Percentiles rank a stretch among this genome's conserved stretches.
Conservation (phyloP, 2,113 vertebrate species). For the Nyctibius bracteatus region DNA sequence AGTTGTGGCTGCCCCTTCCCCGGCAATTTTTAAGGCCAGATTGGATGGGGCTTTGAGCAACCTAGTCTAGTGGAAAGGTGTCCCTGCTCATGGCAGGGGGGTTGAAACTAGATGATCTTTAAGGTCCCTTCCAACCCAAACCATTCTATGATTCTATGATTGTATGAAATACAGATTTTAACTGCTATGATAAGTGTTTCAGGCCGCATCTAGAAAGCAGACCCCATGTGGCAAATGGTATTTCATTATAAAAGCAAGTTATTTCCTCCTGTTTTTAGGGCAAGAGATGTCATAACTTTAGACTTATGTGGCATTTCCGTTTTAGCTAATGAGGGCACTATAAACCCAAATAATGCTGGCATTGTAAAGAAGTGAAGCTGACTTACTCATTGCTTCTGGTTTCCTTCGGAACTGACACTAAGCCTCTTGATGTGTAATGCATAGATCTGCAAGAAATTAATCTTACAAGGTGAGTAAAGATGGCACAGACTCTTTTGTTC, state of each 20-base stretch:
- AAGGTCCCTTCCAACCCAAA: too few species aligned
- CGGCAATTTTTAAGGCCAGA: too few species aligned
- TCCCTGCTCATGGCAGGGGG: too few species aligned
- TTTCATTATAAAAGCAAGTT: not conserved
- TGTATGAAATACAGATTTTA: not conserved
- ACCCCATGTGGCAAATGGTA: not conserved
- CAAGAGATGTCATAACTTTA: not conserved
- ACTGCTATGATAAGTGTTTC: not conserved
- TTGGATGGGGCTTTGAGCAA: too few species aligned
- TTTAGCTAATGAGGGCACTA: not conserved
- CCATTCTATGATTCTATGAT: too few species aligned
- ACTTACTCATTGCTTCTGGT: not conserved
- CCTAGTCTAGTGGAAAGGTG: too few species aligned
- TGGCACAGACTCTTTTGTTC: not conserved
- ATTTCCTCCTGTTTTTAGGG: not conserved
- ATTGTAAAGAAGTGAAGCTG: not conserved
- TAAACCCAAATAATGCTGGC: not conserved
- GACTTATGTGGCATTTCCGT: not conserved
- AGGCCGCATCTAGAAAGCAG: not conserved
- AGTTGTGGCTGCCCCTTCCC: too few species aligned
- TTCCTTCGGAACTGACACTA: not conserved
- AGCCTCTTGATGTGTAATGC: not conserved
- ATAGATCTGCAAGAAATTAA: slow-evolving; percentile 34
- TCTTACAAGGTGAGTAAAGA: not conserved
- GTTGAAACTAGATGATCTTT: too few species aligned